A percentile compares a stretch with the other conserved stretches of the same genome.
These are phyloP conservation scores for Stichopus horrens DNA, from an alignment of 53 echinoderm and acorn worm species.

Conservation along the genomic window DNA sequence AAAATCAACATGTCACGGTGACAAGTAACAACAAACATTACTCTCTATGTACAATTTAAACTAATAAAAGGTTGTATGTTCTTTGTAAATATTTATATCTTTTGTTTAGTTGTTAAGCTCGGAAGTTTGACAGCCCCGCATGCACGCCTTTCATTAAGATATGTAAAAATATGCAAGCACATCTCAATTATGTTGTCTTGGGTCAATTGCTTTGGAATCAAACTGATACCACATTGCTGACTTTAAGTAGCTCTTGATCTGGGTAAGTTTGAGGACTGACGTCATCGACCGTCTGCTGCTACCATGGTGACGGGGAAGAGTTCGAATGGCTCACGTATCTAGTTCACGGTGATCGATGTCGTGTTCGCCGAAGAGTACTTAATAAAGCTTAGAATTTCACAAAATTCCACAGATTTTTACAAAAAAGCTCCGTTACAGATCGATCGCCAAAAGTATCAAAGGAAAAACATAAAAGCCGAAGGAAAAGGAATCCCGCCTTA, in stretches of 20 bases:
- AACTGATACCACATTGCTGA: no score
- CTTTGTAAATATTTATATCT: no score
- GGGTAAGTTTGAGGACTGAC: neutral
- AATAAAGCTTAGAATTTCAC: constrained; percentile 5
- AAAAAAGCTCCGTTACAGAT: constrained; percentile 1
- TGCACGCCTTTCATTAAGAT: no score
- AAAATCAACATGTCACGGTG: no score
- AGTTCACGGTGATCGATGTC: constrained; percentile 8
- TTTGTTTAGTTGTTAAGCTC: no score
- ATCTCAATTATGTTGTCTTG: no score
- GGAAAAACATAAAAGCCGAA: neutral
- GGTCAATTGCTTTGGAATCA: no score
- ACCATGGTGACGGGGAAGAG: constrained; percentile 43
- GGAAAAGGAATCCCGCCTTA: neutral
- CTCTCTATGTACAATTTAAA: no score
- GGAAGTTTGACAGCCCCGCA: no score
- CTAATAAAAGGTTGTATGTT: no score
- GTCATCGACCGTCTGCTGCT: constrained; percentile 8
- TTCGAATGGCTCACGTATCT: constrained; percentile 27
- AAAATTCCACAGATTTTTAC: neutral
- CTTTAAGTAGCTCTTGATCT: neutral
- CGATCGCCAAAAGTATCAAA: neutral
- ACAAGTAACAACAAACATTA: no score
- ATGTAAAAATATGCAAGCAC: no score
- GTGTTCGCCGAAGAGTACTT: neutral